These are phyloP conservation scores for Elmis aenea DNA, from an alignment of 2,888 invertebrate genomes.

Conservation along the genomic window DNA sequence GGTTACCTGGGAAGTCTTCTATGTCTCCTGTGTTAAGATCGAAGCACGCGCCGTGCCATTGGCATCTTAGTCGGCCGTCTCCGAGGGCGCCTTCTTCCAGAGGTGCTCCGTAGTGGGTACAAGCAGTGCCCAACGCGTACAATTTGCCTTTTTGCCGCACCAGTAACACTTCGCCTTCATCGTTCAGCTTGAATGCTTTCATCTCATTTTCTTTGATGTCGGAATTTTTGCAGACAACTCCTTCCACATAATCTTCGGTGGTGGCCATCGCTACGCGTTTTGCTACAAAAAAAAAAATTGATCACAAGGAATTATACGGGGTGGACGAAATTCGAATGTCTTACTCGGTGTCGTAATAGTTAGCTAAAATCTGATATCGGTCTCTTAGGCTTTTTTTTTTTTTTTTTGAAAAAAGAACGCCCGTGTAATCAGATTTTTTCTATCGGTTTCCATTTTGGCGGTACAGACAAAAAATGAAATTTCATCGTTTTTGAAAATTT, in stretches of 20 bases:
- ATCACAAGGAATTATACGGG: too few species aligned
- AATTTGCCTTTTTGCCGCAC: constrained; percentile 80
- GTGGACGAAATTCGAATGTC: too few species aligned
- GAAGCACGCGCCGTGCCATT: constrained; percentile 97
- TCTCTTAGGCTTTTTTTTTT: too few species aligned
- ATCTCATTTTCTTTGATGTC: constrained; percentile 77
- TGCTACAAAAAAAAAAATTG: too few species aligned
- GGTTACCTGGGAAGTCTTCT: constrained; percentile 90
- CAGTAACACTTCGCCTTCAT: constrained; percentile 70
- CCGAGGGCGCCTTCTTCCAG: constrained; percentile 77
- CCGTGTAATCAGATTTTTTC: too few species aligned
- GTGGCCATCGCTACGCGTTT: too few species aligned
- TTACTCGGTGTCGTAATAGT: too few species aligned
- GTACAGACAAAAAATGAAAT: too few species aligned
- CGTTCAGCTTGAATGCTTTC: constrained; percentile 69
- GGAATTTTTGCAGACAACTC: constrained; percentile 64
- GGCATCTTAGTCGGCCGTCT: constrained; percentile 83
- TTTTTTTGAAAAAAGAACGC: too few species aligned
- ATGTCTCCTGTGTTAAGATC: constrained; percentile 87
- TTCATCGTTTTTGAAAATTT: too few species aligned
- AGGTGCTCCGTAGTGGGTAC: constrained; percentile 91
- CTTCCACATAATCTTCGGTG: constrained; percentile 55
- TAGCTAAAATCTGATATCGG: too few species aligned
- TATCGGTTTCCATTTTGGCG: too few species aligned
- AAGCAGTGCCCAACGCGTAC: constrained; percentile 82